Conservation (phyloP, 1,140 invertebrate genomes). For the Aricia agestis region DNA sequence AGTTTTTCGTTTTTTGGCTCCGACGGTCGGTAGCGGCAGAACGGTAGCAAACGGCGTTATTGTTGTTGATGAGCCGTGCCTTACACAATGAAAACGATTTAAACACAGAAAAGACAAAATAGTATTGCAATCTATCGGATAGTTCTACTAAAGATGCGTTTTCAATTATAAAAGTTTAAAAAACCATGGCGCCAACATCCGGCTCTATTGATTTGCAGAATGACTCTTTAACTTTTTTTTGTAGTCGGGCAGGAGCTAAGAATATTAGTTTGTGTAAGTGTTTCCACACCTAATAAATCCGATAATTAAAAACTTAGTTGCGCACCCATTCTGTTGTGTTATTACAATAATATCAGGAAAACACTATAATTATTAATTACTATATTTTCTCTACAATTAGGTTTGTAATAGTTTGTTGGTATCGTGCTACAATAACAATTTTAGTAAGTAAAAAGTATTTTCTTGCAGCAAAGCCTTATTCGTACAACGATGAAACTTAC, state of each 20-base stretch:
- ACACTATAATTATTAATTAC: neutral
- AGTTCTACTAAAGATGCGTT: slow-evolving; percentile 21
- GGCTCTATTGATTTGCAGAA: slow-evolving; percentile 35
- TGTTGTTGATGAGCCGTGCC: slow-evolving; percentile 58
- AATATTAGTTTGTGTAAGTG: neutral
- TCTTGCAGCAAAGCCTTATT: too few species aligned
- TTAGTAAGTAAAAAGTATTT: too few species aligned
- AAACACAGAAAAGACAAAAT: slow-evolving; percentile 48
- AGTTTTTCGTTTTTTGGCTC: slow-evolving; percentile 48
- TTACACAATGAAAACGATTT: slow-evolving; percentile 68
- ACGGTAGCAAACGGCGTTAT: slow-evolving; percentile 41
- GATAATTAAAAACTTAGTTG: neutral
- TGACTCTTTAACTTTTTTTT: slow-evolving; percentile 29
- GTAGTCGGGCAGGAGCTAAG: neutral
- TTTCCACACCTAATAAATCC: neutral
- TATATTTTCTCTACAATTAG: neutral
- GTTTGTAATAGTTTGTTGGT: neutral
- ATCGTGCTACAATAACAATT: neutral
- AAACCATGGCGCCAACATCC: slow-evolving; percentile 36
- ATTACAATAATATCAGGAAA: neutral
- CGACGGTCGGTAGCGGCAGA: slow-evolving; percentile 55
- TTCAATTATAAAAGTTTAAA: slow-evolving; percentile 25
- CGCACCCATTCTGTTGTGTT: neutral
- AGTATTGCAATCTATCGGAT: slow-evolving; percentile 38
- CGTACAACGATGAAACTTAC: too few species aligned